Conservation (phyloP, 2,797 vertebrate species). For the Cetoscarus ocellatus region DNA sequence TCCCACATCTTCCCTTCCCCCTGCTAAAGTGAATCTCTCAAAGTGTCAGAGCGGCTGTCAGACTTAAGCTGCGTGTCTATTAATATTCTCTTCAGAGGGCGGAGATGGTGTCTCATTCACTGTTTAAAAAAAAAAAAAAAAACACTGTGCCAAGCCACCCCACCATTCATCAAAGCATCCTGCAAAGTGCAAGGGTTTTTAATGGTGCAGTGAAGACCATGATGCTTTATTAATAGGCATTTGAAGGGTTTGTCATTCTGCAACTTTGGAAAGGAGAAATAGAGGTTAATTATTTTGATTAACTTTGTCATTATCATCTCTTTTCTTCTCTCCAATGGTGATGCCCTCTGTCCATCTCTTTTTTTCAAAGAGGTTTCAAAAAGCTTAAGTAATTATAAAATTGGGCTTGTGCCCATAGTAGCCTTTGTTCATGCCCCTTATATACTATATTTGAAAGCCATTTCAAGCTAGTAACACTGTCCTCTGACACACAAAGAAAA, state of each 20-base stretch:
- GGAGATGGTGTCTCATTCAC: constrained; percentile 57
- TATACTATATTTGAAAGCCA: too few relatives aligned
- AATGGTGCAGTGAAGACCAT: constrained; percentile 44
- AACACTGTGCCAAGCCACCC: constrained; percentile 16
- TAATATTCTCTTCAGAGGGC: constrained; percentile 76
- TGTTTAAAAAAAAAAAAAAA: constrained; percentile 21
- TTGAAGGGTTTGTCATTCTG: constrained; percentile 59
- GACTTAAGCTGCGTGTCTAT: constrained; percentile 75
- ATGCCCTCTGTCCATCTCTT: constrained; percentile 33
- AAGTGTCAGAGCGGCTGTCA: constrained; percentile 75
- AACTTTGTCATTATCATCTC: constrained; percentile 41
- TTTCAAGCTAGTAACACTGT: too few relatives aligned
- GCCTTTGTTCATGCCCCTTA: neutral
- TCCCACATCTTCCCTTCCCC: constrained; percentile 67
- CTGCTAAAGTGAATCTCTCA: constrained; percentile 72
- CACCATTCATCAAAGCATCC: constrained; percentile 69
- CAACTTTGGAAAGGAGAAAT: constrained; percentile 52
- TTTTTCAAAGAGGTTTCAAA: constrained; percentile 32
- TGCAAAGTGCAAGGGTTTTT: constrained; percentile 39
- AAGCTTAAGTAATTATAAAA: constrained; percentile 27
- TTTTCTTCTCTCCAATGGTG: constrained; percentile 37
- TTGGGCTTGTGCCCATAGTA: neutral
- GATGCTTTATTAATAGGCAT: constrained; percentile 64
- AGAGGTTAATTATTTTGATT: constrained; percentile 59
- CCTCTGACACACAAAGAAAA: too few relatives aligned